phyloP scores from a whole-genome alignment of 1,140 invertebrate species.

The Drosophila melanica region DNA sequence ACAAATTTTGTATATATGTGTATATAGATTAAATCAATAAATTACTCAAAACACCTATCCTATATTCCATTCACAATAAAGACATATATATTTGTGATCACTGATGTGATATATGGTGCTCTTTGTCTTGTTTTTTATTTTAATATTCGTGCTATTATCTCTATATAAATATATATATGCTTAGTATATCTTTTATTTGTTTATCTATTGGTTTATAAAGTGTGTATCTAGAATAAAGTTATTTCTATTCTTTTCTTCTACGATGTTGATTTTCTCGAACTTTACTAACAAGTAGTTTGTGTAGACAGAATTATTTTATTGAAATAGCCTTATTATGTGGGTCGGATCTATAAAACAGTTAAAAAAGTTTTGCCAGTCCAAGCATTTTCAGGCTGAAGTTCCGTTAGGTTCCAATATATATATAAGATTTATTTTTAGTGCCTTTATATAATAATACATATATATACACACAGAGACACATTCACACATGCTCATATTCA shows the following conservation, averaged over 20 bases:
- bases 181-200: no score
- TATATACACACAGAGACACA: neutral
- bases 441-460: neutral
- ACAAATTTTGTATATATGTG: slow-evolving; percentile 30
- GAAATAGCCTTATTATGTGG: neutral
- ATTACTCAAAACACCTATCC: neutral
- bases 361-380: neutral
- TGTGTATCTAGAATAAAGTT: neutral
- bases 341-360: neutral
- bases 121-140: slow-evolving; percentile 33
- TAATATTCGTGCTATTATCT: no score
- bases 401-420: neutral
- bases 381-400: neutral
- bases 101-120: neutral
- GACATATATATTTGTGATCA: slow-evolving; percentile 7
- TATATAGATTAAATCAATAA: slow-evolving; percentile 30
- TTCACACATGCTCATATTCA: neutral
- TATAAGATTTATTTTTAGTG: neutral
- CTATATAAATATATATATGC: slow-evolving; percentile 2
- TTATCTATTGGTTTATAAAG: neutral
- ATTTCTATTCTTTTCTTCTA: neutral
- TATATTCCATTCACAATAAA: slow-evolving; percentile 12
- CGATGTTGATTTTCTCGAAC: neutral
- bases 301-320: neutral
- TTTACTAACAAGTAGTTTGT: slow-evolving; percentile 11